phyloP scores from a whole-genome alignment of 1,140 invertebrate species.

The Drosophila lowei region DNA sequence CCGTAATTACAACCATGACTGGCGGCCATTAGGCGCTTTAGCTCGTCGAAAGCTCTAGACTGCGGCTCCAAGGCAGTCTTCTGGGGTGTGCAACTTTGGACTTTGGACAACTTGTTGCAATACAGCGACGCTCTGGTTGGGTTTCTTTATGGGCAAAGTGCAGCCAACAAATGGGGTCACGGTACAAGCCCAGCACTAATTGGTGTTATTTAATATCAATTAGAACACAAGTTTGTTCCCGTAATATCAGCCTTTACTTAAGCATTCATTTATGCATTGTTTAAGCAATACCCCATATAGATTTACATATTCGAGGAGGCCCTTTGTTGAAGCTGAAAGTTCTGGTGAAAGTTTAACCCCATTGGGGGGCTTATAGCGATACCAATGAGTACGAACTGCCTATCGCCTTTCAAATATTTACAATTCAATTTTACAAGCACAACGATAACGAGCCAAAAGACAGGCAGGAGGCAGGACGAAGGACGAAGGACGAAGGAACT shows the following conservation, averaged over 20 bases:
- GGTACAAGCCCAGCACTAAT: constrained; percentile 33
- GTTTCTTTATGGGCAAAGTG: neutral
- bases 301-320: too few relatives aligned
- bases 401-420: constrained; percentile 67
- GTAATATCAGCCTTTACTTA: constrained; percentile 13
- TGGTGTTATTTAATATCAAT: constrained; percentile 61
- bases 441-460: constrained; percentile 71
- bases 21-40: constrained; percentile 25
- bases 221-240: constrained; percentile 41
- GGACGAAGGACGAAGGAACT: too few relatives aligned
- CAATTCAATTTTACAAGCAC: constrained; percentile 71
- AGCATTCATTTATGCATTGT: too few relatives aligned
- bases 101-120: constrained; percentile 37
- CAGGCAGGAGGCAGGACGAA: constrained; percentile 11
- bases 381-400: constrained; percentile 18
- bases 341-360: constrained; percentile 4
- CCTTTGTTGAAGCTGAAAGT: too few relatives aligned
- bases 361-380: neutral
- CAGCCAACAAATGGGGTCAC: neutral
- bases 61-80: constrained; percentile 4
- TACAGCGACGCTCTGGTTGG: neutral
- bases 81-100: neutral
- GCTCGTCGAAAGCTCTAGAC: constrained; percentile 13
- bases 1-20: constrained; percentile 56
- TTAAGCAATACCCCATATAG: neutral